Conservation (phyloP, 1,140 invertebrate genomes). For the Lepidurus couesii region DNA sequence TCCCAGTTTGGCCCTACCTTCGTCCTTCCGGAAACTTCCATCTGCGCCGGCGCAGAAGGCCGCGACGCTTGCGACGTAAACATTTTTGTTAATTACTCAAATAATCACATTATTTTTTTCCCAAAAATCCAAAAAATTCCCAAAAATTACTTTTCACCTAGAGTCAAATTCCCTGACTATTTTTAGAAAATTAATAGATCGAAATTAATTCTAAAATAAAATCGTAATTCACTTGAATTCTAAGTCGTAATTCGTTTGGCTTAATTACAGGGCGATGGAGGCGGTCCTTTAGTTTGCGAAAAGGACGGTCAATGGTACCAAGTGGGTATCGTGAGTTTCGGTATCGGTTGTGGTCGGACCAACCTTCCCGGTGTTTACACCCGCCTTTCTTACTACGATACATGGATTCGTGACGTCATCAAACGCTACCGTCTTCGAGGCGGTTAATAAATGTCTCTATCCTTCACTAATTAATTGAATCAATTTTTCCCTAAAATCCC, state of each 20-base stretch:
- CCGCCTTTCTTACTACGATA: constrained; percentile 46
- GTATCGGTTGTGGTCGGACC: constrained; percentile 54
- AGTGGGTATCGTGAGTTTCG: constrained; percentile 59
- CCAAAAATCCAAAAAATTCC: background rate
- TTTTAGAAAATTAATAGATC: background rate
- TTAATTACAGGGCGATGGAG: constrained; percentile 58
- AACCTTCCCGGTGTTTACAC: constrained; percentile 60
- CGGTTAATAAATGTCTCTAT: constrained; percentile 24
- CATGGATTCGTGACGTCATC: constrained; percentile 43
- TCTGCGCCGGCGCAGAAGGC: constrained; percentile 52
- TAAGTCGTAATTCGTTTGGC: constrained; percentile 5
- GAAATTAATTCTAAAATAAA: constrained; percentile 17
- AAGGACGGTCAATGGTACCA: constrained; percentile 50
- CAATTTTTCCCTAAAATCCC: background rate
- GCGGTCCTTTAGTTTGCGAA: constrained; percentile 59
- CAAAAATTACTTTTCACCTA: background rate
- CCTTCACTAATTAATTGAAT: background rate
- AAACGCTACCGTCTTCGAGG: constrained; percentile 25
- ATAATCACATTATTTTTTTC: background rate
- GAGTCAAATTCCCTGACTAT: background rate
- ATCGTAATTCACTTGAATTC: constrained; percentile 1
- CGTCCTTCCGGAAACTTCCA: constrained; percentile 46
- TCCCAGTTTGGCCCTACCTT: constrained; percentile 47
- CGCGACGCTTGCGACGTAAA: constrained; percentile 49
- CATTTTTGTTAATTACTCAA: constrained; percentile 24